Evolutionary conservation across 2,888 invertebrate genomes (phyloP).

Genomic region (Brachyptera putata): DNA sequence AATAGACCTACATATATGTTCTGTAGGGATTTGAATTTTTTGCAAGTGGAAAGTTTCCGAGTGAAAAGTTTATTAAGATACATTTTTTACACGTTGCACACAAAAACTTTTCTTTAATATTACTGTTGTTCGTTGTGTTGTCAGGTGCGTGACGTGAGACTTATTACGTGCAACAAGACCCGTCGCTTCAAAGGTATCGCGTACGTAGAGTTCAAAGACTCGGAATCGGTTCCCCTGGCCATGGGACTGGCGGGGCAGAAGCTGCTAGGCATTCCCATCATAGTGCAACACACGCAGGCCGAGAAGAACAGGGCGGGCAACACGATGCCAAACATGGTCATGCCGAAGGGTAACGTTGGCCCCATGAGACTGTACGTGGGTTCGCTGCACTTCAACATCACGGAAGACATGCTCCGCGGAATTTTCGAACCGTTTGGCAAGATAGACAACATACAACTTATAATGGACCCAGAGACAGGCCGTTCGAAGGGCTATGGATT

Average conservation of each 20-base stretch:
- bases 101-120: no score
- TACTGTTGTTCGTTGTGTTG: no score
- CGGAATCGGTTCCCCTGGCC: slow-evolving; percentile 94
- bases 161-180: slow-evolving; percentile 98
- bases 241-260: slow-evolving; percentile 94
- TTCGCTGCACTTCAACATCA: slow-evolving; percentile 96
- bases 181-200: slow-evolving; percentile 98
- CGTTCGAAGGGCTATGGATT: slow-evolving; percentile 97
- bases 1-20: no score
- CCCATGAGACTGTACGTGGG: slow-evolving; percentile 97
- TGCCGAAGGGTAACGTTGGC: slow-evolving; percentile 84
- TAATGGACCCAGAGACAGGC: slow-evolving; percentile 92
- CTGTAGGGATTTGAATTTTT: no score
- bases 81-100: no score
- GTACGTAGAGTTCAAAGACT: slow-evolving; percentile 98
- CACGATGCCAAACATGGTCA: slow-evolving; percentile 69
- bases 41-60: no score
- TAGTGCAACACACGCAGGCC: slow-evolving; percentile 93
- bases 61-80: no score
- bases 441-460: slow-evolving; percentile 90
- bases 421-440: slow-evolving; percentile 99
- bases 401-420: slow-evolving; percentile 96
- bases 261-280: slow-evolving; percentile 91
- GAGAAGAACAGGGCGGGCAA: slow-evolving; percentile 91
- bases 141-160: slow-evolving; percentile 82